Conservation (phyloP, 2,113 vertebrate species). For the Scomber scombrus region DNA sequence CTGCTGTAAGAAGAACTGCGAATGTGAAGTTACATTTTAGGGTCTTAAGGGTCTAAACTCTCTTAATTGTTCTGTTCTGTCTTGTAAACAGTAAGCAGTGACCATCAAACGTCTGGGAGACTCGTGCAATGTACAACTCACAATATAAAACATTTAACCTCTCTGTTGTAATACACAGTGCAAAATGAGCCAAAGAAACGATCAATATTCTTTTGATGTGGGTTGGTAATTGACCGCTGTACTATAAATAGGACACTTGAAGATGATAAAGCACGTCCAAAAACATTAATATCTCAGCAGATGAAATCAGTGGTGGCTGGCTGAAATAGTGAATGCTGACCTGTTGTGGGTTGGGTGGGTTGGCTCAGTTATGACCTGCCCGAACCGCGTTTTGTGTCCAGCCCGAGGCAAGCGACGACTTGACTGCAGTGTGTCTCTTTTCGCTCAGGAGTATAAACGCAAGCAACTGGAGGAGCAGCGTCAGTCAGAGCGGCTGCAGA, state of each 20-base stretch:
- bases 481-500: constrained; percentile 92
- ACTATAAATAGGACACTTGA: constrained; percentile 4
- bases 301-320: neutral
- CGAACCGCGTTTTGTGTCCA: neutral
- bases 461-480: constrained; percentile 95
- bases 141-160: constrained; percentile 17
- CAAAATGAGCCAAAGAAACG: constrained; percentile 15
- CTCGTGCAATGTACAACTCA: neutral
- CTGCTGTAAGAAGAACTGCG: neutral
- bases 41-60: constrained; percentile 11
- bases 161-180: neutral
- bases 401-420: neutral
- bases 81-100: neutral
- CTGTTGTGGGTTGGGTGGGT: neutral
- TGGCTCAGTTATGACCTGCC: constrained; percentile 2
- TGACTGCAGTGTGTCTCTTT: constrained; percentile 40
- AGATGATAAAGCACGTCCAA: neutral
- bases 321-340: neutral
- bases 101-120: constrained; percentile 13
- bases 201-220: constrained; percentile 46
- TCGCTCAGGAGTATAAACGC: constrained; percentile 91
- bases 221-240: constrained; percentile 20
- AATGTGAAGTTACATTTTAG: constrained; percentile 17
- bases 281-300: neutral
- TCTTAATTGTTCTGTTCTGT: constrained; percentile 4